phyloP scores from a whole-genome alignment of 1,140 invertebrate species.

The Chironomus striatipennis region DNA sequence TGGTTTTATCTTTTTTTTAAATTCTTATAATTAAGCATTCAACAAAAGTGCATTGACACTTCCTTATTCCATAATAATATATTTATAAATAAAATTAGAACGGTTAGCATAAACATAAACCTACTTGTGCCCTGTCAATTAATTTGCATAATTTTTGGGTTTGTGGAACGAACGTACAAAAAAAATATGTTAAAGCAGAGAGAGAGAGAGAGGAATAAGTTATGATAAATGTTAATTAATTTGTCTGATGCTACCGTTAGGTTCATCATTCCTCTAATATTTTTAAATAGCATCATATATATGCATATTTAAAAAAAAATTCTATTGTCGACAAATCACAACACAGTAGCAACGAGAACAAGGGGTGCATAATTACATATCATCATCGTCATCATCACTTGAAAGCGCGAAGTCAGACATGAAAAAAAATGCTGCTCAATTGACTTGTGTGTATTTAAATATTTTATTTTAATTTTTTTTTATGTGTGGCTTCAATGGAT shows the following conservation, averaged over 20 bases:
- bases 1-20: neutral
- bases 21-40: neutral
- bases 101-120: too few species aligned
- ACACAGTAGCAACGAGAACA: neutral
- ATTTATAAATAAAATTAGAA: too few species aligned
- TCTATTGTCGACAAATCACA: constrained; percentile 15
- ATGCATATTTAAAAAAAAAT: too few species aligned
- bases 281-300: neutral
- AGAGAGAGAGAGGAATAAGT: too few species aligned
- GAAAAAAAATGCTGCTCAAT: neutral
- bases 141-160: constrained; percentile 22
- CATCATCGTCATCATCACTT: neutral
- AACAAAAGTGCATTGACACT: neutral
- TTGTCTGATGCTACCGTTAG: constrained; percentile 10
- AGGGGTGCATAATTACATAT: constrained; percentile 21
- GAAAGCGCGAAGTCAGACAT: constrained; percentile 4
- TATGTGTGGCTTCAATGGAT: neutral
- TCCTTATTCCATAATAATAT: too few species aligned
- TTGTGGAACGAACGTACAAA: neutral
- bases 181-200: too few species aligned
- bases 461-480: too few species aligned
- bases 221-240: constrained; percentile 16
- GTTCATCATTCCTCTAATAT: neutral
- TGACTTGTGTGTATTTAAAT: neutral
- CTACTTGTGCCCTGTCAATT: neutral